phyloP scores from a whole-genome alignment of 2,797 vertebrate genomes.

The Sphenopsis melanotis region DNA sequence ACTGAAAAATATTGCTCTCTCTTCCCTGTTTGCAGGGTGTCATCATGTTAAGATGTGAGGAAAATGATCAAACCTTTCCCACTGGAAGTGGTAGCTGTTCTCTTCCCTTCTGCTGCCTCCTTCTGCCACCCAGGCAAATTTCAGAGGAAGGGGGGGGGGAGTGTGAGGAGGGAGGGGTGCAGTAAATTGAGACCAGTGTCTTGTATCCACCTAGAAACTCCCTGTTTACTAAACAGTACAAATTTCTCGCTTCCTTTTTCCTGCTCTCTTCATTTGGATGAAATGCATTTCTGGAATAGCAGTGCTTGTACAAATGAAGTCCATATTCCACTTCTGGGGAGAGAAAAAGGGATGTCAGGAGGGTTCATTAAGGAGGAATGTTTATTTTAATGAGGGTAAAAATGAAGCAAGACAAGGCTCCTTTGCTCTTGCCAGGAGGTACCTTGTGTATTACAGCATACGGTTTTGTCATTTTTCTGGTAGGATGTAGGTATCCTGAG shows the following conservation, averaged over 20 bases:
- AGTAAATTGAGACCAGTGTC: neutral
- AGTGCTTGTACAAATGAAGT: neutral
- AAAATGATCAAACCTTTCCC: neutral
- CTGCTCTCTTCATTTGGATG: neutral
- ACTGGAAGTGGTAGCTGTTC: neutral
- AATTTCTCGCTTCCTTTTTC: neutral
- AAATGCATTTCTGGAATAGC: constrained; percentile 20
- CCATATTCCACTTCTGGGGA: neutral
- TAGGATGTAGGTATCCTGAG: neutral
- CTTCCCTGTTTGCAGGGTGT: neutral
- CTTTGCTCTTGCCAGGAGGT: neutral
- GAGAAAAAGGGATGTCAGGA: neutral
- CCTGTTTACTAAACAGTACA: constrained; percentile 7
- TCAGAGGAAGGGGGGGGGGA: neutral
- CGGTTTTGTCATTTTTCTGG: neutral
- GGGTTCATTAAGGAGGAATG: neutral
- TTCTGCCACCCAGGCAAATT: neutral
- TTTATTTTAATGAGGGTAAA: neutral
- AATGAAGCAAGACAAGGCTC: neutral
- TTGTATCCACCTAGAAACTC: constrained; percentile 44
- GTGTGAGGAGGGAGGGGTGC: neutral
- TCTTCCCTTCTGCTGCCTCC: neutral
- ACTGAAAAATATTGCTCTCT: neutral
- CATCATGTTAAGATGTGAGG: neutral
- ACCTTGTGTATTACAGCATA: neutral